Evolutionary conservation across 2,113 vertebrate species (phyloP).

Genomic region (Misgurnus mizolepis): DNA sequence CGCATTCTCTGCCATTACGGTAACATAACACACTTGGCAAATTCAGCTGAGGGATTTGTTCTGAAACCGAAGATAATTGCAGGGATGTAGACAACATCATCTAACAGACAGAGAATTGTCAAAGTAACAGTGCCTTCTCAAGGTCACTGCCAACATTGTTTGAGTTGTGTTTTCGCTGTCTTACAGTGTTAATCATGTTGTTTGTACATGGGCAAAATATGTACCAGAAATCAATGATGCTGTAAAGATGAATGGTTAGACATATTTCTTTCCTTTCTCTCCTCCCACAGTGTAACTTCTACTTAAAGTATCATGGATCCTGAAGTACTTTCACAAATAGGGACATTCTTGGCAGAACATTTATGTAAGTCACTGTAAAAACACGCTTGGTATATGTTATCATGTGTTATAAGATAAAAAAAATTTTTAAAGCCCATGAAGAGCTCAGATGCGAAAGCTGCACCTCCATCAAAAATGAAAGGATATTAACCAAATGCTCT

Average conservation of each 20-base stretch:
- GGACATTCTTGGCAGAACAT: constrained; percentile 28
- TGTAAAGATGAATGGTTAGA: constrained; percentile 30
- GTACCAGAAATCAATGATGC: constrained; percentile 17
- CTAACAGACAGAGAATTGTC: constrained; percentile 40
- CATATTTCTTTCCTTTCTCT: constrained; percentile 28
- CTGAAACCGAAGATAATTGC: constrained; percentile 48
- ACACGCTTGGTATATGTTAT: not conserved
- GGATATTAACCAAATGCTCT: too few species aligned
- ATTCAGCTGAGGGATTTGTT: constrained; percentile 49
- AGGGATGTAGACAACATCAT: constrained; percentile 21
- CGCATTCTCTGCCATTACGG: constrained; percentile 53
- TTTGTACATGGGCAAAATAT: constrained; percentile 8
- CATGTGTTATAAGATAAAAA: not conserved
- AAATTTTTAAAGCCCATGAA: too few species aligned
- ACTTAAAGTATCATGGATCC: constrained; percentile 5
- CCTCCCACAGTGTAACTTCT: constrained; percentile 8
- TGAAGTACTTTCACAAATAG: not conserved
- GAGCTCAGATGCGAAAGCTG: too few species aligned
- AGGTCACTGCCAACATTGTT: constrained; percentile 31
- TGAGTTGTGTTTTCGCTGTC: constrained; percentile 1
- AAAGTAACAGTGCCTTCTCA: constrained; percentile 15
- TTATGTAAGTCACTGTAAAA: constrained; percentile 34
- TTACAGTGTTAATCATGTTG: not conserved
- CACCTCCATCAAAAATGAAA: too few species aligned
- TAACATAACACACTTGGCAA: constrained; percentile 44